Conservation (phyloP, 2,888 invertebrate genomes). For the Dryadula phaetusa region DNA sequence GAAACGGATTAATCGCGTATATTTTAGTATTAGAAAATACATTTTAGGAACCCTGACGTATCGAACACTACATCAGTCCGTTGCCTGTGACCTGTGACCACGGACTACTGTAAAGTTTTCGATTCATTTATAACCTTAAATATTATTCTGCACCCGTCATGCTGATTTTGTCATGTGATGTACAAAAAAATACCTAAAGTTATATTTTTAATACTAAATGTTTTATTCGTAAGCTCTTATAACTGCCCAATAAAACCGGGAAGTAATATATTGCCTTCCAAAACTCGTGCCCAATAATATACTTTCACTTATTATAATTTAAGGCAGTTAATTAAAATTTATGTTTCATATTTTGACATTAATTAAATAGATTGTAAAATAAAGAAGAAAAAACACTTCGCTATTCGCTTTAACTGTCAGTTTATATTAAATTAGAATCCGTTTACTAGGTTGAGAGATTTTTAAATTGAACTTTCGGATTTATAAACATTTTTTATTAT, state of each 20-base stretch:
- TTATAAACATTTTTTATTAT: not conserved
- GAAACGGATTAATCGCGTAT: no score
- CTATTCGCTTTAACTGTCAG: not conserved
- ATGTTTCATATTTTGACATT: conserved; percentile 11
- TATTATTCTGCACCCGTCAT: not conserved
- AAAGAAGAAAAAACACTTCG: conserved; percentile 1
- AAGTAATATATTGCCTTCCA: conserved; percentile 7
- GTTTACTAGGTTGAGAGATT: not conserved
- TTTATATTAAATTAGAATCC: conserved; percentile 4
- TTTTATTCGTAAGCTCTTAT: not conserved
- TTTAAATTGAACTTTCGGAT: not conserved
- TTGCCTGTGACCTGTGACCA: no score
- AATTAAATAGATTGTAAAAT: conserved; percentile 2
- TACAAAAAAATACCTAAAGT: not conserved
- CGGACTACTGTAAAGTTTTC: no score
- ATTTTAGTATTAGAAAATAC: no score
- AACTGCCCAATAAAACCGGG: conserved; percentile 4
- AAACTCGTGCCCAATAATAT: conserved; percentile 6
- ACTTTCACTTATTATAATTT: conserved; percentile 29
- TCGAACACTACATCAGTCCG: no score
- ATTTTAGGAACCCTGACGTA: no score
- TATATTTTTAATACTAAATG: not conserved
- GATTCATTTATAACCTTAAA: no score
- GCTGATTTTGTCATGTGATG: not conserved
- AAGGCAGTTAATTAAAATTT: conserved; percentile 5